Evolutionary conservation across 2,113 vertebrate genomes (phyloP), one percentile per base, ranked within the genome.

Genomic region (Corythoichthys intestinalis): DNA sequence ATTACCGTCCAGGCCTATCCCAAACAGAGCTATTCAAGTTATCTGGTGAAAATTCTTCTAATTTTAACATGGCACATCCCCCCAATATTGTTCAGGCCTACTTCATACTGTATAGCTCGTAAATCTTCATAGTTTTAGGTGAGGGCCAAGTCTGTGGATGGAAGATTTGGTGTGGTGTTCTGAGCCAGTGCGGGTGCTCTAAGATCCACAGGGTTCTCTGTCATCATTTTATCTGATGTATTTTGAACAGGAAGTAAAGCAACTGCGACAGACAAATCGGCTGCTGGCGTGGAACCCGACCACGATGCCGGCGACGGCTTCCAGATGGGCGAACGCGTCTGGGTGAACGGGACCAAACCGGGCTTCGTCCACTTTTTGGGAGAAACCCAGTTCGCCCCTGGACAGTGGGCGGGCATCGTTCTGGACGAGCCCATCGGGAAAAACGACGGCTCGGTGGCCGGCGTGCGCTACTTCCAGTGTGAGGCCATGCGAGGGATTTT

Each of bases 291-390:
- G 11, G 90, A 84, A 11, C 94, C 94, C 48, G 39, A 70, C 0
- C 89, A 94, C 28, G 91, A 91, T 14, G 91, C 92, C 62, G 94
- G 93, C 81, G 95, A 98, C 67, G 93, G 88, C 82, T 98, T 96
- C 74, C 83, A 93, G 70, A 87, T 96, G 1, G 97, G 96, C 28
- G 96, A 99, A n/a, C 92, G 92, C n/a, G 96, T 98, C 12, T 99
- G 97, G 96, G 98, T 99, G 65, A 99, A 99, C 17, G 97, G 97
- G 7, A 98, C 95, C 78, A 98, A 98, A 69, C 94, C 97, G 0
- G 97, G 97, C 37, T 91, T 90, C 52, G 92, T 99, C 75, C 96
- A 97, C 77, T 99, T 98, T 87, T 92, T 99, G 44, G 97, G 97
- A 44, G 96, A 98, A 61, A 96, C 97, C 0, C 98, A 99, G 76